Evolutionary conservation across 2,797 vertebrate species (phyloP), one percentile per base, ranked within the genome.

Genomic region (Coracias cyanogaster): DNA sequence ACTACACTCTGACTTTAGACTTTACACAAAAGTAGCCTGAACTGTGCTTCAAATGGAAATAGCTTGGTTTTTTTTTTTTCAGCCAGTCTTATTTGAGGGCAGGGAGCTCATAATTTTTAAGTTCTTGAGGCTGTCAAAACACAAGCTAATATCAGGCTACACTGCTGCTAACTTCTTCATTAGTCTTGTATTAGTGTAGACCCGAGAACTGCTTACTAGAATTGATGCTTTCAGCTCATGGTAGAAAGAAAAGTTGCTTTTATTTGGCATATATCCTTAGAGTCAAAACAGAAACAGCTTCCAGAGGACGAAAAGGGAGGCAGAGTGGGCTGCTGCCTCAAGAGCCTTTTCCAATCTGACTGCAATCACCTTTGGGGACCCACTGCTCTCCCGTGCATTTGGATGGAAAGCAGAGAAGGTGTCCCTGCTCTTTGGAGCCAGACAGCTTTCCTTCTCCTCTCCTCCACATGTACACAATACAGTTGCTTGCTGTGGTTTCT

Each of bases 331-430:
- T 55, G n/a, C 52, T 79, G 57, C 12, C n/a, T 41, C n/a, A 7
- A 26, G 16, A 35, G 14, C 54, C 26, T 79, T 33, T 45, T 22
- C 43, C 20, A 49, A 3, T 60, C 54, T 73, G 14, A 43, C 21
- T 39, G 55, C 2, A 3, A 78, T 74, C 35, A 61, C 19, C 14
- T 16, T 65, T 26, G 10, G 3, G 29, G n/a, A 73, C 35, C 22
- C 0, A 7, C 22, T 1, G 1, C 10, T 16, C 5, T 77, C 49
- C 41, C 3, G 1, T 8, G 3, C 10, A 12, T n/a, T 24, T 57
- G 15, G 24, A 60, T 37, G 25, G 22, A 41, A 77, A 74, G 15
- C 37, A 64, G 25, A 37, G 6, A 71, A 82, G 52, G 7, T 45
- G 21, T 37, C 29, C 26, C 46, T 31, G 57, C 15, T 8, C 25